These are phyloP conservation scores for Campaea margaritaria DNA, from an alignment of 2,888 invertebrate species.

Conservation along the genomic window DNA sequence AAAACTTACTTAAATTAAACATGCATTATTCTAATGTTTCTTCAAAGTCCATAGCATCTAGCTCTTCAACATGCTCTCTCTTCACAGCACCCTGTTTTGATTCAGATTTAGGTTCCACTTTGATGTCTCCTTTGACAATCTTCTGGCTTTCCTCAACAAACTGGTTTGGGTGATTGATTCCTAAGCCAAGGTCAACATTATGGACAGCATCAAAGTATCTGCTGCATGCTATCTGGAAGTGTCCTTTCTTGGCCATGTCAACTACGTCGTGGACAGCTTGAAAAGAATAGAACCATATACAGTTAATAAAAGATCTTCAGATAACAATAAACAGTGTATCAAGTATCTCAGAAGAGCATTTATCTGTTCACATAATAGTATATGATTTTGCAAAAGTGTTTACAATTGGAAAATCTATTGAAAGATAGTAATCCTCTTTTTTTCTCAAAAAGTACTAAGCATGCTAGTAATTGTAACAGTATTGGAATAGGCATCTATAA, in stretches of 20 bases:
- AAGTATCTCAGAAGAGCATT: no score
- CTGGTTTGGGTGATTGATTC: conserved; percentile 96
- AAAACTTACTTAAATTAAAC: no score
- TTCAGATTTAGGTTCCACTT: conserved; percentile 65
- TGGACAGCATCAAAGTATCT: conserved; percentile 93
- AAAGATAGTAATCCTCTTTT: no score
- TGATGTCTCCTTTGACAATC: conserved; percentile 71
- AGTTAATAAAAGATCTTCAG: no score
- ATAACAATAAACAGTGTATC: no score
- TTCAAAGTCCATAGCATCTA: conserved; percentile 75
- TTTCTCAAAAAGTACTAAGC: no score
- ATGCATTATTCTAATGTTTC: conserved; percentile 57
- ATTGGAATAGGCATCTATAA: no score
- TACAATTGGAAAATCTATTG: no score
- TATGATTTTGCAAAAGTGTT: no score
- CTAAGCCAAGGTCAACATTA: conserved; percentile 86
- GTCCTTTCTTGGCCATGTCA: conserved; percentile 89
- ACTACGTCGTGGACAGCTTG: conserved; percentile 89
- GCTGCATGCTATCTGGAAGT: conserved; percentile 95
- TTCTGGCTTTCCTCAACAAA: conserved; percentile 94
- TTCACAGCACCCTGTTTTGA: conserved; percentile 52
- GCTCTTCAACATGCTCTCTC: conserved; percentile 56
- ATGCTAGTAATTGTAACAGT: no score
- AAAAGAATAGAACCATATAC: conserved; percentile 47
- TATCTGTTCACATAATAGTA: no score